Evolutionary conservation across 2,113 vertebrate species (phyloP), one percentile per base, ranked within the genome.

Genomic region (Pseudois nayaur): DNA sequence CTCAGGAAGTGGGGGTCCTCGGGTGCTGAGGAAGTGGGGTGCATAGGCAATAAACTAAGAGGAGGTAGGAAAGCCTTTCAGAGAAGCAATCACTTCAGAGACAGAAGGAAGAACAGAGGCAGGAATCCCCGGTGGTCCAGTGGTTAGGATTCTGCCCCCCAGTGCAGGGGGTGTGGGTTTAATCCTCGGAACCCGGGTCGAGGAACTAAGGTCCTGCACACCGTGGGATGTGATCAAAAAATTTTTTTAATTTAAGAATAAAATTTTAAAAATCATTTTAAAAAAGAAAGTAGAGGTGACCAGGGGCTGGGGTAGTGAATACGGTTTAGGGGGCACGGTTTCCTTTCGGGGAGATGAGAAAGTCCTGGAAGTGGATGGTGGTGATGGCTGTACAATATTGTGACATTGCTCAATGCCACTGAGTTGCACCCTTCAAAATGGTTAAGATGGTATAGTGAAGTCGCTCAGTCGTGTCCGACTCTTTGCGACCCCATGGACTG

Each of bases 261-360:
- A 71, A 71, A 36, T 36, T 14, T 16, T 0, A 3, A 67, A 71
- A 71, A 36, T 71, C 36, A 71, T 23, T 71, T 71, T 12, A 12
- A 12, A 71, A 71, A 5, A 36, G n/a, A 23, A 23, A 36, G 64
- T 23, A 36, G n/a, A 71, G n/a, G 60, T 21, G 19, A 17, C 50
- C 90, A 25, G 23, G 43, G 89, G 23, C 76, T 6, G 29, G 21
- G 21, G 40, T 54, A 6, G 4, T 33, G 27, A 52, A 31, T 79
- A 31, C 0, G 5, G 43, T 74, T 36, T 8, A 27, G 19, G 0
- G 12, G 52, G 31, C n/a, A 48, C 0, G 5, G 43, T 48, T 21
- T 76, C 64, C 52, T 9, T 57, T 8, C 1, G 2, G 90, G 59
- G 54, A 92, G 79, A 43, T 17, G 59, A 23, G 21, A 82, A 54